Evolutionary conservation across 2,797 vertebrate genomes (phyloP).

Genomic region (Manis javanica): DNA sequence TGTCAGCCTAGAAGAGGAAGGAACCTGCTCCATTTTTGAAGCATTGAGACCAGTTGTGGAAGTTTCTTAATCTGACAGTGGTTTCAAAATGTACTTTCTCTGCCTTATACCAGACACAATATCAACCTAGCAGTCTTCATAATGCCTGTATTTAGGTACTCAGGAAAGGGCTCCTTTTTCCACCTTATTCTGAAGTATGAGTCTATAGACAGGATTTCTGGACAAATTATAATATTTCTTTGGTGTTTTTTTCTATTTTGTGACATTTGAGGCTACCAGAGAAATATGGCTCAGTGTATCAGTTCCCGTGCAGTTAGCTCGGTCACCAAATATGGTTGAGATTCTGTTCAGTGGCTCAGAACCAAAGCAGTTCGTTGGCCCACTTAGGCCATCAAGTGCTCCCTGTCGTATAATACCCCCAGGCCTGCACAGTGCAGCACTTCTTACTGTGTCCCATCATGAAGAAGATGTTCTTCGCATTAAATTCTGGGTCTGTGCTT

Average conservation of each 20-base stretch:
- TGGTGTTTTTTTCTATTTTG: slow-evolving; percentile 66
- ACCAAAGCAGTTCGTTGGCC: accelerated
- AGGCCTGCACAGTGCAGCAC: accelerated
- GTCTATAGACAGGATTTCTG: slow-evolving; percentile 77
- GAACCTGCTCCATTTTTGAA: slow-evolving; percentile 91
- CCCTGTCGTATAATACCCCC: neutral
- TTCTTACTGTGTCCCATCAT: neutral
- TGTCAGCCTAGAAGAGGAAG: slow-evolving; percentile 93
- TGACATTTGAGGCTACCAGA: slow-evolving; percentile 70
- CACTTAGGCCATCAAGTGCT: neutral
- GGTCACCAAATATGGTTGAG: neutral
- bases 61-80: slow-evolving; percentile 86
- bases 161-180: slow-evolving; percentile 3
- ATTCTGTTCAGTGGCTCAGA: slow-evolving; percentile 29
- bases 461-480: neutral
- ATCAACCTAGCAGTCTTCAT: slow-evolving; percentile 62
- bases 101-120: slow-evolving; percentile 60
- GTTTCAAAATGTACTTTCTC: neutral
- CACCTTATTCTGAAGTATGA: slow-evolving; percentile 73
- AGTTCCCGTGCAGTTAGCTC: slow-evolving; percentile 78
- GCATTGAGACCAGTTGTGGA: slow-evolving; percentile 92
- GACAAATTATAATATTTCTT: slow-evolving; percentile 70
- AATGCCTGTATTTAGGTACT: neutral
- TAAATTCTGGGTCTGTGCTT: neutral
- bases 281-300: slow-evolving; percentile 1